Percentiles rank a stretch among this genome's conserved stretches.
phyloP scores from a whole-genome alignment of 2,888 invertebrate genomes.

The Pachycephus smyrnensis region DNA sequence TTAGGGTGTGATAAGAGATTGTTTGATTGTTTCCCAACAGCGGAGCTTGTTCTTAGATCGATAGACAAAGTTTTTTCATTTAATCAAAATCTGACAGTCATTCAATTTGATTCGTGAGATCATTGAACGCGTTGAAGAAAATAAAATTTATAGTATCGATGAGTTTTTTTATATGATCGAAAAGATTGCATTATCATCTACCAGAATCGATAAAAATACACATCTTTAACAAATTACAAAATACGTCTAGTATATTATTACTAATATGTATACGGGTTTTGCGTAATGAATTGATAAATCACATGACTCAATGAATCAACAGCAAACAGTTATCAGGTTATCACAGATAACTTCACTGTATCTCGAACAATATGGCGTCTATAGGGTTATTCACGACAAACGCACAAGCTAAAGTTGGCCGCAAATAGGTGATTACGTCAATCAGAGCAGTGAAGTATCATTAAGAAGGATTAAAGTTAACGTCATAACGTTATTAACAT shows the following conservation, averaged over 20 bases:
- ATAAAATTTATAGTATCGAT: not conserved
- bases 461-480: too few species aligned
- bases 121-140: not conserved
- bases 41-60: not conserved
- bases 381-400: too few species aligned
- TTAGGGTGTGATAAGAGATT: too few species aligned
- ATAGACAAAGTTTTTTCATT: not conserved
- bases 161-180: not conserved
- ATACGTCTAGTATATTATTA: too few species aligned
- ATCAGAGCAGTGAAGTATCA: too few species aligned
- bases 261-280: too few species aligned
- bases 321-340: not conserved
- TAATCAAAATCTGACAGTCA: not conserved
- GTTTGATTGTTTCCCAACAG: not conserved
- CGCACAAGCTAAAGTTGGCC: too few species aligned
- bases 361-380: not conserved
- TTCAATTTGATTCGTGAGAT: not conserved
- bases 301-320: not conserved
- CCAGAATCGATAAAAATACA: not conserved
- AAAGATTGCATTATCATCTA: not conserved
- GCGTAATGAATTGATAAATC: too few species aligned
- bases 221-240: too few species aligned
- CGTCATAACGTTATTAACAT: too few species aligned
- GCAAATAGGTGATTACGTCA: too few species aligned
- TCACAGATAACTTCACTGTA: not conserved